Evolutionary conservation across 2,113 vertebrate genomes (phyloP), one percentile per base, ranked within the genome.

Genomic region (Columbina picui): DNA sequence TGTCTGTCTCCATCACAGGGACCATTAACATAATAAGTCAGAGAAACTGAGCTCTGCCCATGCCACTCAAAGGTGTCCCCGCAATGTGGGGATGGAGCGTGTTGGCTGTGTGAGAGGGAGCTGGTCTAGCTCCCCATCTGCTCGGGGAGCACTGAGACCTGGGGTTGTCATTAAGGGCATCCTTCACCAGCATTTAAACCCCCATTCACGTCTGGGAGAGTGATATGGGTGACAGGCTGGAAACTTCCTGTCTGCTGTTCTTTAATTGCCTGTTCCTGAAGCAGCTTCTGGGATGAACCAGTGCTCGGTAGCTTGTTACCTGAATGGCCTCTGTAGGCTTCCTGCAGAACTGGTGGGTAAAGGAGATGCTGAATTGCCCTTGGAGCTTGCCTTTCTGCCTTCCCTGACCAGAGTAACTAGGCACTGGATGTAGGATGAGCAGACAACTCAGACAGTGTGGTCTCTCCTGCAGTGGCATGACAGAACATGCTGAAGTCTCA

Each of bases 21-120:
- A 52, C 64, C 53, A 65, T 87, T 94, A 90, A 65, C 2, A 19
- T 89, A 92, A 89, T 2, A 39, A 59, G 64, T 63, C 70, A 64
- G 90, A 77, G 60, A 45, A 71, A 52, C 7, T 0, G 2, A 87
- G 52, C 60, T 86, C 71, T 91, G 55, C n/a, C 34, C 0, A 3
- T 43, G 39, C 30, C 12, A 45, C 83, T 65, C 2, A 3, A 14
- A 86, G 76, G 17, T 39, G 41, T 87, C 20, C 61, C 78, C 0
- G 1, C 18, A 32, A 32, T 0, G 1, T 12, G n/a, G 38, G 41
- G 27, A 43, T 19, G 38, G 73, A 55, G 39, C 0, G 0, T 0
- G 8, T 3, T n/a, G 10, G 22, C 34, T 67, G 45, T 50, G 50
- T 0, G 1, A 67, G 60, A 36, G 10, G 74, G 63, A 83, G 38